Evolutionary conservation across 1,140 invertebrate genomes (phyloP).

Genomic region (Xylocopa sonorina): DNA sequence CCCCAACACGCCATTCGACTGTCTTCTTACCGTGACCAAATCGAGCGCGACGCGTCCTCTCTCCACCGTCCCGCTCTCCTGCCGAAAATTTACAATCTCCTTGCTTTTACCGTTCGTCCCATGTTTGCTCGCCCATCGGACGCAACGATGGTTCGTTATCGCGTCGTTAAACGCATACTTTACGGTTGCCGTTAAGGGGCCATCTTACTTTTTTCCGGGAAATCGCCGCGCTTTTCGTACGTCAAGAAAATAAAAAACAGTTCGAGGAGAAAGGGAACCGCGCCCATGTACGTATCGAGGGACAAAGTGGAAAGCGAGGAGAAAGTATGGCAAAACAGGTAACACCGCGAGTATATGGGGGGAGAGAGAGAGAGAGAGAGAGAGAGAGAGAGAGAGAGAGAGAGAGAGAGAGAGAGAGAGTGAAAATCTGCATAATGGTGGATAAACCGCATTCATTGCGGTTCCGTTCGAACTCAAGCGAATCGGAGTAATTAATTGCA

Average conservation of each 20-base stretch:
- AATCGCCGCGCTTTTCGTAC: neutral
- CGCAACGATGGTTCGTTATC: conserved; percentile 13
- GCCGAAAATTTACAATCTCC: conserved; percentile 8
- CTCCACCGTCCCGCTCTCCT: neutral
- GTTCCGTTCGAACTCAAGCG: conserved; percentile 21
- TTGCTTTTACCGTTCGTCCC: conserved; percentile 36
- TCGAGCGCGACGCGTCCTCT: conserved; percentile 40
- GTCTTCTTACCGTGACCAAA: conserved; percentile 49
- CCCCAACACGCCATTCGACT: neutral
- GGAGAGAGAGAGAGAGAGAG: no score
- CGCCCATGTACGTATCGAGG: no score
- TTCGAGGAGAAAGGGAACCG: no score
- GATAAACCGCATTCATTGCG: neutral
- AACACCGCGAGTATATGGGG: no score
- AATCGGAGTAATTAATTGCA: conserved; percentile 26
- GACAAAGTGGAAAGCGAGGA: neutral
- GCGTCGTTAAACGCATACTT: conserved; percentile 20
- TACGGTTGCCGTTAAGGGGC: neutral
- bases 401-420: neutral
- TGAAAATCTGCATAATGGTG: neutral
- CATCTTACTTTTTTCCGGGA: conserved; percentile 1
- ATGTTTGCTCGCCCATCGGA: neutral
- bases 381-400: neutral
- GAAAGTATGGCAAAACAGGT: neutral
- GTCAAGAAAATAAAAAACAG: no score